phyloP scores from a whole-genome alignment of 2,888 invertebrate species.

The Trachelus troglodyta region DNA sequence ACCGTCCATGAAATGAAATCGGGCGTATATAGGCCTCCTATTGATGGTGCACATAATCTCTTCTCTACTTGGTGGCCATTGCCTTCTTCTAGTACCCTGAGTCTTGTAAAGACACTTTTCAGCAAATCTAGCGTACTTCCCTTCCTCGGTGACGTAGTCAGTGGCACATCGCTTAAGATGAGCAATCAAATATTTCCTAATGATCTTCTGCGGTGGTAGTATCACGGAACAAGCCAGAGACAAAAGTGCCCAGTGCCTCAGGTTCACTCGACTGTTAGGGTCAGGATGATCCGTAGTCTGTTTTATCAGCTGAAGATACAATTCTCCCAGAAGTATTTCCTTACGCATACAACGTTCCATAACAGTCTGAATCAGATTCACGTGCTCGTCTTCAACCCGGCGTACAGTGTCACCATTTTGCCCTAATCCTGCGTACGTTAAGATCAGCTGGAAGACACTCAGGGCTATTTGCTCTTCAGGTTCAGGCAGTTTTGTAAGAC shows the following conservation, averaged over 20 bases:
- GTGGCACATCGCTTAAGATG: constrained; percentile 91
- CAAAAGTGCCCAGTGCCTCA: constrained; percentile 92
- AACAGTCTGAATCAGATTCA: constrained; percentile 87
- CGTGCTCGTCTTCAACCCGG: constrained; percentile 87
- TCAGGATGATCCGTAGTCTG: constrained; percentile 94
- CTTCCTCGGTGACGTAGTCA: constrained; percentile 91
- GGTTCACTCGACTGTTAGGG: constrained; percentile 86
- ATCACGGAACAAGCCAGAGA: constrained; percentile 85
- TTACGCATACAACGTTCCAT: constrained; percentile 93
- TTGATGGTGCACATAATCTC: constrained; percentile 94
- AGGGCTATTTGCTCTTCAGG: constrained; percentile 87
- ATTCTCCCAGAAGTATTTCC: constrained; percentile 87
- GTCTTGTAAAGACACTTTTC: constrained; percentile 84
- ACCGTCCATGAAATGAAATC: constrained; percentile 93
- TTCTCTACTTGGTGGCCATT: constrained; percentile 91
- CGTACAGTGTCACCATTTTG: constrained; percentile 77
- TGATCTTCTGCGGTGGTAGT: constrained; percentile 85
- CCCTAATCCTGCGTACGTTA: constrained; percentile 88
- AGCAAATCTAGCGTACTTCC: constrained; percentile 92
- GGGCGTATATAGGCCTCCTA: constrained; percentile 88
- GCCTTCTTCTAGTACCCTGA: constrained; percentile 81
- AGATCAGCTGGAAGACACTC: constrained; percentile 88
- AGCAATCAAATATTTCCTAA: constrained; percentile 87
- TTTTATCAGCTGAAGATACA: constrained; percentile 92
- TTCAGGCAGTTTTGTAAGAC: constrained; percentile 86